A percentile compares a stretch with the other conserved stretches of the same genome.
Evolutionary conservation across 2,113 vertebrate species (phyloP).

Genomic region (Galbula dea): DNA sequence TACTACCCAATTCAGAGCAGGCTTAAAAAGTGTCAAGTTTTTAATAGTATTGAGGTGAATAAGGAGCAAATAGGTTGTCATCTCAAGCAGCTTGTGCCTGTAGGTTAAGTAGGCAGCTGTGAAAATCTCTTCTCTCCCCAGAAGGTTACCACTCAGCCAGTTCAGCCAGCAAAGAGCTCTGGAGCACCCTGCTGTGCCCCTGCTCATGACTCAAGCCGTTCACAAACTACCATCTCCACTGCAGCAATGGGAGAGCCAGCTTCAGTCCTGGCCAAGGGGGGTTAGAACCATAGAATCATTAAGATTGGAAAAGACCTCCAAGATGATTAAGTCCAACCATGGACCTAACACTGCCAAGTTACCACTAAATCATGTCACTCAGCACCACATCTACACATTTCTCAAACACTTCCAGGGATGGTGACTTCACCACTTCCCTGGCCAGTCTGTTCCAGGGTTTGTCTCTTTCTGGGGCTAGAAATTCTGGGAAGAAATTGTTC

Average conservation of each 20-base stretch:
- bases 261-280: not conserved
- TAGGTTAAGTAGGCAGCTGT: not conserved
- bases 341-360: no score
- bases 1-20: not conserved
- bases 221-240: not conserved
- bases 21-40: not conserved
- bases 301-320: no score
- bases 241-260: not conserved
- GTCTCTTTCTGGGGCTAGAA: no score
- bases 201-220: not conserved
- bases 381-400: no score
- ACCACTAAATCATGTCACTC: no score
- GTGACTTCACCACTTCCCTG: no score
- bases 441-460: no score
- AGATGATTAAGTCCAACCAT: no score
- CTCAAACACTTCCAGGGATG: no score
- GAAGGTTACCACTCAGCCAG: rapidly evolving
- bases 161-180: not conserved
- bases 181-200: not conserved
- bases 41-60: rapidly evolving
- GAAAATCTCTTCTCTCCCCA: not conserved
- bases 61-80: not conserved
- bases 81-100: not conserved
- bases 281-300: no score
- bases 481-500: no score